A percentile compares a stretch with the other conserved stretches of the same genome.
Evolutionary conservation across 2,797 vertebrate genomes (phyloP).

Genomic region (Rhyacichthys aspro): DNA sequence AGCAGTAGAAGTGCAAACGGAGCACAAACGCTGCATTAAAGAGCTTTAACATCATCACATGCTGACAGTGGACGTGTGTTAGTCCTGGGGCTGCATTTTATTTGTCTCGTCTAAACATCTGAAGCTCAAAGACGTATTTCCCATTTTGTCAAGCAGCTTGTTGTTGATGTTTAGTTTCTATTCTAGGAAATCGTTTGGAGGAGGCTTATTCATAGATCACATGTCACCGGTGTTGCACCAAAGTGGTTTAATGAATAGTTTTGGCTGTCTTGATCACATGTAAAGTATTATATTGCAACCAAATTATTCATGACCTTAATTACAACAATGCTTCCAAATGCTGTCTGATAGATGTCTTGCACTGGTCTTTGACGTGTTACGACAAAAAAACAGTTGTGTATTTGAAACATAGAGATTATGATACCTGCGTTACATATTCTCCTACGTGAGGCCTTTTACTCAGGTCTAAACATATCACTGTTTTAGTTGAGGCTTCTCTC

Average conservation of each 20-base stretch:
- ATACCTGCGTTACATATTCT: too few relatives aligned
- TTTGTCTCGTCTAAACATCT: not conserved
- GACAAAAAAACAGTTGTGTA: too few relatives aligned
- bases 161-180: not conserved
- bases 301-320: not conserved
- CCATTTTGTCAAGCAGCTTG: slow-evolving; percentile 8
- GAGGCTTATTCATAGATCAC: not conserved
- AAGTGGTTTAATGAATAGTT: not conserved
- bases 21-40: not conserved
- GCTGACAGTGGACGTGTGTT: slow-evolving; percentile 6
- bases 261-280: not conserved
- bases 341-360: too few relatives aligned
- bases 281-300: not conserved
- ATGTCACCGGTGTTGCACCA: too few relatives aligned
- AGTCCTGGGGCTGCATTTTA: slow-evolving; percentile 7
- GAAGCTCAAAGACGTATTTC: slow-evolving; percentile 13
- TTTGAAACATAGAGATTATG: too few relatives aligned
- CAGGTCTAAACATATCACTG: not conserved
- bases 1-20: slow-evolving; percentile 2
- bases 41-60: not conserved
- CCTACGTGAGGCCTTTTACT: not conserved
- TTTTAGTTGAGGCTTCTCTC: not conserved
- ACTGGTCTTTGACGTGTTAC: too few relatives aligned
- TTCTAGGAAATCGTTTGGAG: not conserved
- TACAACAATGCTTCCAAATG: too few relatives aligned